Conservation (phyloP, 2,888 invertebrate genomes). For the Teleogryllus oceanicus region DNA sequence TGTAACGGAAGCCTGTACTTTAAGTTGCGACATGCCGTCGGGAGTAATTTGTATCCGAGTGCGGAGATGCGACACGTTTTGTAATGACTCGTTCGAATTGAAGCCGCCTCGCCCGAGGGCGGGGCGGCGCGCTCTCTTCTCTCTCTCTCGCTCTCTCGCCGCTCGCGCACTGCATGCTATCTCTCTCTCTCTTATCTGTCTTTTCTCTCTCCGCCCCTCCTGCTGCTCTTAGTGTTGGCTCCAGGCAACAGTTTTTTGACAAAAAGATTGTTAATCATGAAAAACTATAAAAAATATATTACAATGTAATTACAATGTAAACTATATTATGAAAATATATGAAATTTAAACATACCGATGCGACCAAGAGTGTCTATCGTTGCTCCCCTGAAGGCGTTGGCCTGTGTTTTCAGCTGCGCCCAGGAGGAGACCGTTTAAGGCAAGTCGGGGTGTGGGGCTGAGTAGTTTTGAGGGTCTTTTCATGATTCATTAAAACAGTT, state of each 20-base stretch:
- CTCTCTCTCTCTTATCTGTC: slow-evolving; percentile 30
- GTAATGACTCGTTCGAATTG: background rate
- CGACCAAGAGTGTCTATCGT: background rate
- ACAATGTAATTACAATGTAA: slow-evolving; percentile 38
- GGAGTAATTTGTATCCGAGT: background rate
- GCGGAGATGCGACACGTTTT: slow-evolving; percentile 9
- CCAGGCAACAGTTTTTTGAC: slow-evolving; percentile 34
- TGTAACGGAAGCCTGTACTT: slow-evolving; percentile 28
- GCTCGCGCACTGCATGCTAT: slow-evolving; percentile 22
- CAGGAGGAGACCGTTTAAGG: background rate
- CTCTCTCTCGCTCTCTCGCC: background rate
- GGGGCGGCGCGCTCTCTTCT: background rate
- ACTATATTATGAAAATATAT: slow-evolving; percentile 37
- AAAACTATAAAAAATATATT: slow-evolving; percentile 35
- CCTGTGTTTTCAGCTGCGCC: background rate
- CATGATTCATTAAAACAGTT: no score
- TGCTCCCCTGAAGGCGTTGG: background rate
- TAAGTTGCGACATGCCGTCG: slow-evolving; percentile 27
- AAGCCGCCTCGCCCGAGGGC: background rate
- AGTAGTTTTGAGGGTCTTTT: no score
- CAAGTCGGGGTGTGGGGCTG: background rate
- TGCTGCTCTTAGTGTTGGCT: slow-evolving; percentile 34
- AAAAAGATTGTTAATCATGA: slow-evolving; percentile 37
- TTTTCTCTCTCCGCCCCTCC: slow-evolving; percentile 28
- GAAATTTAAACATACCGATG: slow-evolving; percentile 34